Conservation (phyloP, 1,140 invertebrate species). For the Ceratina calcarata region DNA sequence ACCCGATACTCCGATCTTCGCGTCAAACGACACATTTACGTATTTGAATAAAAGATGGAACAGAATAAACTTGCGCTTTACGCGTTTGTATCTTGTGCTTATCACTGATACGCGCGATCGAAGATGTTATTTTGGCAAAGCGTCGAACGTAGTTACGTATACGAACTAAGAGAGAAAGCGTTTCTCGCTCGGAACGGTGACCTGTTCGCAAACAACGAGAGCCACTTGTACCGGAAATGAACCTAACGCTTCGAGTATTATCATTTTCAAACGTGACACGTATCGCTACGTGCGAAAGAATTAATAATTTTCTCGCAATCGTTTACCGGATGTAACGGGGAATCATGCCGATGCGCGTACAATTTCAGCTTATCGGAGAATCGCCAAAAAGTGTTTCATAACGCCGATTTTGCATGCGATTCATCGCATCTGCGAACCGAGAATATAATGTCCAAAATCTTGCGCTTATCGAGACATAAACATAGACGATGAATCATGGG, state of each 20-base stretch:
- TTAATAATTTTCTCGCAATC: slow-evolving; percentile 36
- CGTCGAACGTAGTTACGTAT: too few species aligned
- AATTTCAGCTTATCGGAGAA: background rate
- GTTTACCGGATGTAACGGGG: slow-evolving; percentile 32
- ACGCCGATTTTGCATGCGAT: background rate
- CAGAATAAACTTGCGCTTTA: too few species aligned
- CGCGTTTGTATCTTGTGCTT: too few species aligned
- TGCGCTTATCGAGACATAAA: slow-evolving; percentile 1
- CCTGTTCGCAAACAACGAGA: slow-evolving; percentile 12
- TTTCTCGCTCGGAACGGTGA: background rate
- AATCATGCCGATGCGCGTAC: background rate
- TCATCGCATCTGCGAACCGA: too few species aligned
- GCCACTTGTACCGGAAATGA: slow-evolving; percentile 34
- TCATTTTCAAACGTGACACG: slow-evolving; percentile 33
- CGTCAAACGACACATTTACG: too few species aligned
- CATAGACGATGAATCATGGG: slow-evolving; percentile 1
- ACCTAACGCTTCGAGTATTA: slow-evolving; percentile 12
- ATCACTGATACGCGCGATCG: too few species aligned
- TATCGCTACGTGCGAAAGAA: slow-evolving; percentile 26
- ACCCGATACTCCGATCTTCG: background rate
- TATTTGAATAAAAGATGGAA: too few species aligned
- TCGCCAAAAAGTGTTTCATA: background rate
- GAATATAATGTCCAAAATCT: background rate
- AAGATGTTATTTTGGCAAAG: too few species aligned
- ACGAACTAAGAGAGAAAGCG: slow-evolving; percentile 44